phyloP scores from a whole-genome alignment of 2,888 invertebrate species.

The Pristionchus entomophagus region DNA sequence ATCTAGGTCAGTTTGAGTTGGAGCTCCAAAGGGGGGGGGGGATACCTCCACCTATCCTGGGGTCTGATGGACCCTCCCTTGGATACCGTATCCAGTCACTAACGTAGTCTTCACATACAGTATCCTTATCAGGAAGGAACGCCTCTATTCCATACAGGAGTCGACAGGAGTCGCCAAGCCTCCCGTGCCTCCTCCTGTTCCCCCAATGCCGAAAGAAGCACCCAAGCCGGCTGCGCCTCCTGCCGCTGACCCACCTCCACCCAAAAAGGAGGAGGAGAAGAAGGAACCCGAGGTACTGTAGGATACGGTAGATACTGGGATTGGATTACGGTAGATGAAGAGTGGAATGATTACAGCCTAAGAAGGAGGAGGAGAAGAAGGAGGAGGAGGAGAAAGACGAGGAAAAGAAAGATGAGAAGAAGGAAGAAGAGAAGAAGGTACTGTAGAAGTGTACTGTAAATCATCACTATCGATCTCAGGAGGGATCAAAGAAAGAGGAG shows the following conservation, averaged over 20 bases:
- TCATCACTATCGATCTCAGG: too few relatives aligned
- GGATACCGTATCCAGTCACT: neutral
- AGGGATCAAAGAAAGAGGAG: slow-evolving; percentile 8
- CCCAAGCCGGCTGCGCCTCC: slow-evolving; percentile 22
- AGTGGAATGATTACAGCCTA: neutral
- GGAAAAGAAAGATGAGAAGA: too few relatives aligned
- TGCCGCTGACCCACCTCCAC: slow-evolving; percentile 20
- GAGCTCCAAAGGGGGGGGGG: neutral
- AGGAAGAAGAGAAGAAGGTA: slow-evolving; percentile 45
- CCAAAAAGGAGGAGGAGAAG: slow-evolving; percentile 27
- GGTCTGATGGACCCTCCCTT: neutral
- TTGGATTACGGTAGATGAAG: neutral
- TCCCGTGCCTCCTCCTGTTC: neutral
- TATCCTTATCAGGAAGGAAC: slow-evolving; percentile 23
- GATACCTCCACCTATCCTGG: neutral
- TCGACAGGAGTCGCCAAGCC: neutral
- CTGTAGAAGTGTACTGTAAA: neutral
- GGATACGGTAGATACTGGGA: slow-evolving; percentile 4
- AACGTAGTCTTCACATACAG: neutral
- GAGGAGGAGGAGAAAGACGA: slow-evolving; percentile 42
- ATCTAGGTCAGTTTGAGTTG: neutral
- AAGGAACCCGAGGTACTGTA: slow-evolving; percentile 33
- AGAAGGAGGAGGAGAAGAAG: slow-evolving; percentile 41
- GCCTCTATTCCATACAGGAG: neutral
- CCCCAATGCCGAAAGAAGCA: neutral